Evolutionary conservation across 1,140 invertebrate genomes (phyloP), one percentile per base, ranked within the genome.

Genomic region (Drosophila nebulosa): DNA sequence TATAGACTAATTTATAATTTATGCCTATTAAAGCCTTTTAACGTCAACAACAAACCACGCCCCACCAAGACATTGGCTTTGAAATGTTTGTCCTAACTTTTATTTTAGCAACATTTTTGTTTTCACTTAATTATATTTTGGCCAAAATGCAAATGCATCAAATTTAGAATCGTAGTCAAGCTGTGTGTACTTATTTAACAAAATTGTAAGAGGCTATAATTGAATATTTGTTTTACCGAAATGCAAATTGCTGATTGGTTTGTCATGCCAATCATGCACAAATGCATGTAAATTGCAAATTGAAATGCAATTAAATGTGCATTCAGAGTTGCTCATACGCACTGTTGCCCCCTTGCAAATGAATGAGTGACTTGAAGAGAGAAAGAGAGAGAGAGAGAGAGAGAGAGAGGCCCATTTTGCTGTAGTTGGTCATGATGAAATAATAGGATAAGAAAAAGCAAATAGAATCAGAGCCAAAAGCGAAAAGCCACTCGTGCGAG

Each of bases 291-390:
- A 74, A 74, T 67, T 78, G 73, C 62, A 70, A 66, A 66, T 66
- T 63, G 67, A 85, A 74, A 66, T 77, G 69, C 74, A 83, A 88
- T 86, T 74, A 86, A 74, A 74, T 69, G 64, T 62, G 74, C 70
- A 75, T 83, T 88, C 71, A 72, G 67, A 78, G 36, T 66, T 61
- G 77, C 56, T 88, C 78, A 86, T 81, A 88, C 81, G 81, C 81
- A 86, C 83, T 88, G 83, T 66, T 88, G 83, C 83, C 55, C 51
- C 22, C 52, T 18, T 18, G n/a, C 39, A 46, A 46, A 46, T 46
- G 39, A 9, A 10, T 21, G 39, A 21, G 7, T 42, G 39, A 18
- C 5, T 21, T 6, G 7, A 2, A 7, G 6, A 64, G 64, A 64
- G 62, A 56, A 51, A 58, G 26, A 10, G 59, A 60, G 18, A 63